Base-by-base conservation (phyloP, 1,140 invertebrate genomes). In the Drosophila cardini region DNA sequence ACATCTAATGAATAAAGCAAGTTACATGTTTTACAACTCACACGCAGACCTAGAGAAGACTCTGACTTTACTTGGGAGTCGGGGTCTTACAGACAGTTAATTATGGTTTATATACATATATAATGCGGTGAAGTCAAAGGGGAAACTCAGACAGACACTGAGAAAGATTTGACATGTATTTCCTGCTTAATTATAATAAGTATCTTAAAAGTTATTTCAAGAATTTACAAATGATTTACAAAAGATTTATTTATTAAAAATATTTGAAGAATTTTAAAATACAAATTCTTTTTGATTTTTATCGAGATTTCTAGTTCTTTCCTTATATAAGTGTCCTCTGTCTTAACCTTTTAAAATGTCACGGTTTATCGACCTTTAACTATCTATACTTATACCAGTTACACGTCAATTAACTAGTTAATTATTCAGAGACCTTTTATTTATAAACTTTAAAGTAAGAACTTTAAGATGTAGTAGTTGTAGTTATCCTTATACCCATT, bases 1-100 rank as follows among this genome's bases (percentile, higher is more conserved):
- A 11, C 21, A 53, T 67, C 38, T 62, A 58, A 56, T 30, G 67
- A 70, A 63, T 4, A 4, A 64, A 30, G 16, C 56, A 48, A 46
- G 42, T 60, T 40, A 10, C 21, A n/a, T 40, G 11, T 8, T 36
- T 36, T 36, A 36, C 34, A 36, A 36, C 34, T 9, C 34, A 55
- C 56, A 69, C 50, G 65, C 72, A 71, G 21, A 72, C 52, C 61
- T 30, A 62, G 43, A 46, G 30, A 10, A 62, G 43, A 50, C 30
- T n/a, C 2, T 13, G 13, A 4, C 11, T 13, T 16, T 38, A n/a
- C 5, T n/a, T n/a, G 5, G 11, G 11, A 43, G 16, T 45, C 16
- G 30, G 60, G 30, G 43, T 6, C 32, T 16, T 18, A 38, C 18
- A 63, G 32, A 32, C 61, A 63, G 48, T 30, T 63, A 53, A 63